Percentiles rank a stretch among this genome's conserved stretches.
These are phyloP conservation scores for Sula dactylatra DNA, from an alignment of 2,113 vertebrate genomes.

Conservation along the genomic window DNA sequence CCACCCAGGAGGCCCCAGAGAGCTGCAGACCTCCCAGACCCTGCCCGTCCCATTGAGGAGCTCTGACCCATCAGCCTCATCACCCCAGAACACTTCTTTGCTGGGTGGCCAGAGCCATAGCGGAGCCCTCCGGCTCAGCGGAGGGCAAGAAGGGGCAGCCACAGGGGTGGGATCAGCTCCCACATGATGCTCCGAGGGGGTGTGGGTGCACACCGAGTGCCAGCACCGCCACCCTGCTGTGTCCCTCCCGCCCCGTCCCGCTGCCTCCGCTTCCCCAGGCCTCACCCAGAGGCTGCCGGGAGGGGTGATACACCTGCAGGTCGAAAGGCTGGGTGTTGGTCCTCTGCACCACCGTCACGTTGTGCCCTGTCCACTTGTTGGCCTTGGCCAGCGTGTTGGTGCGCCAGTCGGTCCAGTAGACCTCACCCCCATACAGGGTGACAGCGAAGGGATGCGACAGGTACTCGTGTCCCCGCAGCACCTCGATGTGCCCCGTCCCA, in stretches of 20 bases:
- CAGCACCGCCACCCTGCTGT: fast-evolving
- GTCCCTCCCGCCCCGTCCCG: fast-evolving
- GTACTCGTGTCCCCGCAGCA: constrained; percentile 93
- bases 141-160: neutral
- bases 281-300: constrained; percentile 91
- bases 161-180: neutral
- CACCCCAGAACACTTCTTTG: neutral
- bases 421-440: constrained; percentile 93
- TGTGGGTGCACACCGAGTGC: fast-evolving
- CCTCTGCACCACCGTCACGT: constrained; percentile 94
- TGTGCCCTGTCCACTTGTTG: constrained; percentile 98
- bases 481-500: constrained; percentile 94
- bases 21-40: neutral
- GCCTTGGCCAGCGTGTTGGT: constrained; percentile 97
- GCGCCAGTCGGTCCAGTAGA: constrained; percentile 98
- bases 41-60: neutral
- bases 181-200: fast-evolving
- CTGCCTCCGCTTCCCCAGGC: neutral
- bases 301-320: constrained; percentile 96
- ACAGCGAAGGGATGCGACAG: constrained; percentile 95
- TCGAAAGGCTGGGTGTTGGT: constrained; percentile 98
- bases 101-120: neutral
- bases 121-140: fast-evolving
- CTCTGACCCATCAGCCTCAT: neutral
- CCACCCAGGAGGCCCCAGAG: too few relatives aligned